Evolutionary conservation across 1,140 invertebrate species (phyloP).

Genomic region (Teleopsis dalmanni): DNA sequence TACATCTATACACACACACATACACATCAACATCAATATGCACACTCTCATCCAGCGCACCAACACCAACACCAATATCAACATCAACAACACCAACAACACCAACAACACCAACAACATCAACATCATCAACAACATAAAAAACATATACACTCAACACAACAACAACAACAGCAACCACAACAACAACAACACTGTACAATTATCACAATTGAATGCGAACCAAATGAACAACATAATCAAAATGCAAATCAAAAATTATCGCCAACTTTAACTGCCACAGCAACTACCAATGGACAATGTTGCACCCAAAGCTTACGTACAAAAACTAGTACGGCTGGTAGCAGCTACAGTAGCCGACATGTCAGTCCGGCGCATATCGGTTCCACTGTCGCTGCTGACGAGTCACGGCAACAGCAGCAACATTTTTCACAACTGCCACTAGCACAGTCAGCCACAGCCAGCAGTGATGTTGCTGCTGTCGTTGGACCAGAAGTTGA

Average conservation of each 20-base stretch:
- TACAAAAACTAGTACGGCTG: too few species aligned
- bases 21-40: conserved; percentile 3
- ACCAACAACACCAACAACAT: conserved; percentile 10
- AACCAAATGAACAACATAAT: too few species aligned
- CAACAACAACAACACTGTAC: conserved; percentile 3
- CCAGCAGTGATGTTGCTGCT: conserved; percentile 3
- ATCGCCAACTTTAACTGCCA: too few species aligned
- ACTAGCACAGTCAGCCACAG: neutral
- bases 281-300: too few species aligned
- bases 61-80: conserved; percentile 1
- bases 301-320: too few species aligned
- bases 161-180: conserved; percentile 4
- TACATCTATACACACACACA: conserved; percentile 7
- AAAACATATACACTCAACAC: conserved; percentile 7
- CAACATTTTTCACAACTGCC: conserved; percentile 8
- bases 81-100: conserved; percentile 5
- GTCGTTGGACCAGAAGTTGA: too few species aligned
- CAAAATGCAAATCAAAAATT: too few species aligned
- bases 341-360: neutral
- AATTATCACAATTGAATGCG: neutral
- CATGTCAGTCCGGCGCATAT: neutral
- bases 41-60: neutral
- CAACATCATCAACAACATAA: conserved; percentile 5
- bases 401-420: neutral
- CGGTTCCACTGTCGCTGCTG: neutral